Evolutionary conservation across 2,113 vertebrate species (phyloP), one percentile per base, ranked within the genome.

Genomic region (Tetrax tetrax): DNA sequence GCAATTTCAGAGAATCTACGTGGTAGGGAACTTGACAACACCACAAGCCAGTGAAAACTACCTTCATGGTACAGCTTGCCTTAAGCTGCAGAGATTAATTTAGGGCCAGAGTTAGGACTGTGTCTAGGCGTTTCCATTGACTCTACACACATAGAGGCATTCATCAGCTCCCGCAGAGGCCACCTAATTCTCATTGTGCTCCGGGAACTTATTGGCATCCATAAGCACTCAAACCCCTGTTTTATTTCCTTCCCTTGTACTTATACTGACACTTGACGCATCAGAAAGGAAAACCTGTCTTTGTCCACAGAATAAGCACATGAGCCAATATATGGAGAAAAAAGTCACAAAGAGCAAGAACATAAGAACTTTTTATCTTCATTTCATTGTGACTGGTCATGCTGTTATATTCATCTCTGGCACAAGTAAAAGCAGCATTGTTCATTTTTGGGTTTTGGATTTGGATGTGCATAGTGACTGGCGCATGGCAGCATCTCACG

Each of bases 1-100:
- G 81, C 77, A 84, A 84, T 92, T 96, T 38, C 86, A 72, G 48
- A 87, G 80, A 51, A 54, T 35, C 86, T 69, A 12, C 31, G 2
- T 45, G 64, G 38, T 13, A 76, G 80, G 90, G 76, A 91, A 72
- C 77, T 61, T 87, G 83, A 86, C 91, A 95, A 79, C 53, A n/a
- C 90, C 27, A 60, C 19, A 37, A 86, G 60, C 25, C 71, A 81
- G 21, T 12, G 27, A 81, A 80, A 95, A 86, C 68, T 27, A 35
- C 21, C 25, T 83, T 81, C 27, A 9, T 35, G 33, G 60, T 70
- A 77, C n/a, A 25, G 16, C 56, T 86, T 90, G 47, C 64, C 83
- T 97, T 53, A 22, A 90, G 60, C 45, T 78, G 53, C 48, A 60
- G 37, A 74, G 35, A 31, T 51, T 64, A 81, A 60, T 81, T 68